Conservation (phyloP, 2,113 vertebrate genomes). For the Heterotis niloticus region DNA sequence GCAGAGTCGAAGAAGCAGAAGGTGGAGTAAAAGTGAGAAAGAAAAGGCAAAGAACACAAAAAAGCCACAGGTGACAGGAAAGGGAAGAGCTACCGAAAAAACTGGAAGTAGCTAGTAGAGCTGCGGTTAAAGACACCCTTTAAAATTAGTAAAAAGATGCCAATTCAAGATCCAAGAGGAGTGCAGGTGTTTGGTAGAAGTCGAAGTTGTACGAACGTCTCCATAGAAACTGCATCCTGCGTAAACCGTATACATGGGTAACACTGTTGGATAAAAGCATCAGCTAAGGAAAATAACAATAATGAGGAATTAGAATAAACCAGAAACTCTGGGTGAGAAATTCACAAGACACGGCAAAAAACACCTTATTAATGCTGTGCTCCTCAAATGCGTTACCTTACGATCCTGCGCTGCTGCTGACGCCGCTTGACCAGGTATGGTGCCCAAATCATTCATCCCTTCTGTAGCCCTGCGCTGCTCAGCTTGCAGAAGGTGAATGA, state of each 20-base stretch:
- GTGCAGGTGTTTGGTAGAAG: background rate
- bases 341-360: background rate
- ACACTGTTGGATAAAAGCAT: no score
- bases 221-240: background rate
- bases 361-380: background rate
- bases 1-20: background rate
- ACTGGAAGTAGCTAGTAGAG: no score
- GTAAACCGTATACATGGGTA: no score
- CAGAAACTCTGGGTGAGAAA: background rate
- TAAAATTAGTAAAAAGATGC: background rate
- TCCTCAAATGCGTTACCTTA: constrained; percentile 9
- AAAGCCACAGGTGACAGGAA: background rate
- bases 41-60: background rate
- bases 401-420: background rate
- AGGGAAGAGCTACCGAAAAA: background rate
- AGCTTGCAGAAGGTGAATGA: background rate
- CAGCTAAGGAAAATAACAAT: background rate
- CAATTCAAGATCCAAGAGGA: no score
- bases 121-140: background rate
- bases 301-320: background rate
- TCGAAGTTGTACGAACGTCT: background rate
- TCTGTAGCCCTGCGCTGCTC: background rate
- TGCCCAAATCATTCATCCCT: background rate
- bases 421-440: background rate
- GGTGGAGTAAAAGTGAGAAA: background rate